Evolutionary conservation across 1,140 invertebrate species (phyloP).

Genomic region (Drosophila teissieri): DNA sequence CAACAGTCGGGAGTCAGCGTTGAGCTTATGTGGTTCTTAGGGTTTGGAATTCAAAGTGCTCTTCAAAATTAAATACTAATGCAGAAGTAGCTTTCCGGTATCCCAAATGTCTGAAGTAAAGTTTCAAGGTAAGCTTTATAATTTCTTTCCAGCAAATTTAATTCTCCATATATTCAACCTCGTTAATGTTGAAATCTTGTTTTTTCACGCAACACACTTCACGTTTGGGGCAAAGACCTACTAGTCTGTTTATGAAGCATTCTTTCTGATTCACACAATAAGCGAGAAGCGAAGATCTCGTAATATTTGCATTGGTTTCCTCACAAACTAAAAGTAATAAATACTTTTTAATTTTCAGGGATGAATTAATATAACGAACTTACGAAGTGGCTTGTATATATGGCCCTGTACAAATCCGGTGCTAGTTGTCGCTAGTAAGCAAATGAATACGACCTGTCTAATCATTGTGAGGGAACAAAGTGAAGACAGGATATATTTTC

Average conservation of each 20-base stretch:
- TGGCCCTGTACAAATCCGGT: not conserved
- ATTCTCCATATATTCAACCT: not conserved
- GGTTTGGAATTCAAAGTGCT: no score
- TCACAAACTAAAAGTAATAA: not conserved
- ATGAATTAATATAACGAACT: not conserved
- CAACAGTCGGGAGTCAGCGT: not conserved
- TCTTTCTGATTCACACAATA: not conserved
- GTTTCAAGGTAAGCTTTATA: no score
- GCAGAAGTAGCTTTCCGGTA: no score
- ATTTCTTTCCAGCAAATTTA: no score
- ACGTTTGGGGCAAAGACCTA: not conserved
- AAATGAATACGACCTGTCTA: not conserved
- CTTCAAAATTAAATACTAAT: no score
- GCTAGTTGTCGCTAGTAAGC: not conserved
- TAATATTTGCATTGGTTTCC: not conserved
- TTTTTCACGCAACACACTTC: constrained; percentile 6
- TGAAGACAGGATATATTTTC: not conserved
- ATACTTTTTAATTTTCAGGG: not conserved
- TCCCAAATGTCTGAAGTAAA: no score
- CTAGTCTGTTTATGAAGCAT: not conserved
- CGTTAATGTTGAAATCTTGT: not conserved
- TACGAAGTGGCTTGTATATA: not conserved
- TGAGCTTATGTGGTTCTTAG: no score
- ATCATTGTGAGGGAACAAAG: not conserved
- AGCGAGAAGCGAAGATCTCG: not conserved